phyloP scores from a whole-genome alignment of 2,888 invertebrate species.

The Sipunculus nudus region DNA sequence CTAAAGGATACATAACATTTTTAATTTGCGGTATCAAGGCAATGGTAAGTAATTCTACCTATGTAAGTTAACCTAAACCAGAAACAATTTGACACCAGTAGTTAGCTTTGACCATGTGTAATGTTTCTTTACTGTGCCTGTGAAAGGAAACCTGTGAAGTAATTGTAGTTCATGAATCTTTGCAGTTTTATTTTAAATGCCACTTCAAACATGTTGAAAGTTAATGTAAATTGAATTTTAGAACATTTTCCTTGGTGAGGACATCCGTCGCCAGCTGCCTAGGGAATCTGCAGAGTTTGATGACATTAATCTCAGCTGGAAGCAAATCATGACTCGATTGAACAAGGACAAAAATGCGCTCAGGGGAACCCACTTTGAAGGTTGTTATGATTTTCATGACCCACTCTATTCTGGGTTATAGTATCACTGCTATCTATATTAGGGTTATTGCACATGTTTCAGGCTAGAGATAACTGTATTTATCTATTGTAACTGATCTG shows the following conservation, averaged over 20 bases:
- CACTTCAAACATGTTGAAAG: neutral
- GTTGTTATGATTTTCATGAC: slow-evolving; percentile 38
- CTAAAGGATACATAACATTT: too few species aligned
- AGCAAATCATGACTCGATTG: slow-evolving; percentile 71
- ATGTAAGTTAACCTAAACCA: too few species aligned
- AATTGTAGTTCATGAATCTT: neutral
- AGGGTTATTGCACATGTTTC: too few species aligned
- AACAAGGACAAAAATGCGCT: slow-evolving; percentile 66
- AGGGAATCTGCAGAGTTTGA: slow-evolving; percentile 77
- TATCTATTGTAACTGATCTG: too few species aligned
- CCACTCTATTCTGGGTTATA: neutral
- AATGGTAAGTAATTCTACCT: too few species aligned
- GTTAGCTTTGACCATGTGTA: too few species aligned
- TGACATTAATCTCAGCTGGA: slow-evolving; percentile 78
- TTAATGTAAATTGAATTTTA: slow-evolving; percentile 46
- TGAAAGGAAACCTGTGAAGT: too few species aligned
- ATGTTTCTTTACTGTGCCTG: too few species aligned
- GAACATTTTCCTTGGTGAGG: slow-evolving; percentile 88
- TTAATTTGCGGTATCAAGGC: too few species aligned
- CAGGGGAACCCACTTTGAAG: slow-evolving; percentile 65
- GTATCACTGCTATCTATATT: neutral
- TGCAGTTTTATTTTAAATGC: neutral
- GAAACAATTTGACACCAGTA: too few species aligned
- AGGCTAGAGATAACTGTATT: too few species aligned
- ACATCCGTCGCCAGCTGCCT: slow-evolving; percentile 85